phyloP scores from a whole-genome alignment of 2,113 vertebrate species.

The Notothenia rossii region DNA sequence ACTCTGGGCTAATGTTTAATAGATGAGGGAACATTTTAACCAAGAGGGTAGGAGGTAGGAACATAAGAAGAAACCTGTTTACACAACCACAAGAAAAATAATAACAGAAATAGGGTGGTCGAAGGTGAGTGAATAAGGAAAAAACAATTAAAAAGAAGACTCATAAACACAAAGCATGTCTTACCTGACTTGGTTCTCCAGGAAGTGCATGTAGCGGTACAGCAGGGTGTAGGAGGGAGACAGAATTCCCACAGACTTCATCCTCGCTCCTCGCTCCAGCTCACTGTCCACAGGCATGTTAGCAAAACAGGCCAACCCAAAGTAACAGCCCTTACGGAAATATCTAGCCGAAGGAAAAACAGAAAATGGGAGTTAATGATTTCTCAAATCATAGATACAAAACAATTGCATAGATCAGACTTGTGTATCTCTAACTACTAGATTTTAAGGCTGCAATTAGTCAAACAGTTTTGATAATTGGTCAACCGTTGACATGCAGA shows the following conservation, averaged over 20 bases:
- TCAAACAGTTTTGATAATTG: too few species aligned
- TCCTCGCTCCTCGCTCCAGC: slow-evolving; percentile 94
- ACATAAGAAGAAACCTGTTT: slow-evolving; percentile 13
- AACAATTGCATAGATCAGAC: neutral
- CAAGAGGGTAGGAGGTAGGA: slow-evolving; percentile 36
- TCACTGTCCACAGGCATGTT: slow-evolving; percentile 99
- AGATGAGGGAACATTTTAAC: slow-evolving; percentile 58
- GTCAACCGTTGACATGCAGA: too few species aligned
- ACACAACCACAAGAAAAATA: neutral
- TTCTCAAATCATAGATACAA: neutral
- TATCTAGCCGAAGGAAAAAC: slow-evolving; percentile 83
- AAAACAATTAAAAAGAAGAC: neutral
- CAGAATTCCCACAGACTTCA: slow-evolving; percentile 98
- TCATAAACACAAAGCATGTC: slow-evolving; percentile 25
- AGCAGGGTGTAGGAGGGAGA: slow-evolving; percentile 97
- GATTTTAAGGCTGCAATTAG: too few species aligned
- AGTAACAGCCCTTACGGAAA: slow-evolving; percentile 96
- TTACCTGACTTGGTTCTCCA: slow-evolving; percentile 98
- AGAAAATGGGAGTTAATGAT: slow-evolving; percentile 11
- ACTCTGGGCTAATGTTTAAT: slow-evolving; percentile 72
- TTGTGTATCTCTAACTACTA: fast-evolving
- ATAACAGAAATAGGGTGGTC: neutral
- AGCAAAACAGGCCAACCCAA: slow-evolving; percentile 97
- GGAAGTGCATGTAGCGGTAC: slow-evolving; percentile 98
- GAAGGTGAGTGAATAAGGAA: neutral